phyloP scores from a whole-genome alignment of 2,797 vertebrate genomes.

The Mastacembelus armatus region DNA sequence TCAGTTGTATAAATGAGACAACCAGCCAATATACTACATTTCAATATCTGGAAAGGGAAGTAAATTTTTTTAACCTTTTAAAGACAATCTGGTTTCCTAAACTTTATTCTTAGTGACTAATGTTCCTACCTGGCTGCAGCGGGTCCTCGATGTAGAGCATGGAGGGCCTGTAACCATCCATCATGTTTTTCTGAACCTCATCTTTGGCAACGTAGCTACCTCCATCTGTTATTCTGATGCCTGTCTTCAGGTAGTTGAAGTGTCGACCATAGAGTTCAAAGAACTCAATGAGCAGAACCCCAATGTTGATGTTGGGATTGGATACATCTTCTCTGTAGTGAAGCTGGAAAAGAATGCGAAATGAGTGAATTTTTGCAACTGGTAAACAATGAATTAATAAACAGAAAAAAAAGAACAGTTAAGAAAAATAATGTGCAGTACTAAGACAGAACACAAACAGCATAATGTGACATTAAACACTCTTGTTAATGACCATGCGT shows the following conservation, averaged over 20 bases:
- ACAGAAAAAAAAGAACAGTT: not conserved
- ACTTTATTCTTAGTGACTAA: not conserved
- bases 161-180: slow-evolving; percentile 96
- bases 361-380: not conserved
- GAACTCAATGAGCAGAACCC: slow-evolving; percentile 98
- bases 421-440: not conserved
- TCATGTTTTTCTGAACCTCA: slow-evolving; percentile 96
- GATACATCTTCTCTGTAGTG: slow-evolving; percentile 95
- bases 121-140: slow-evolving; percentile 90
- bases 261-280: slow-evolving; percentile 98
- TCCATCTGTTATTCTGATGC: slow-evolving; percentile 98
- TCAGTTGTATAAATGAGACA: not conserved
- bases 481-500: not conserved
- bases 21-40: not conserved
- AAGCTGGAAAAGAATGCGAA: slow-evolving; percentile 79
- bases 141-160: slow-evolving; percentile 99
- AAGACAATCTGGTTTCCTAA: not conserved
- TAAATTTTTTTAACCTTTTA: not conserved
- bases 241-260: slow-evolving; percentile 99
- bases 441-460: no score
- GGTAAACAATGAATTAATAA: not conserved
- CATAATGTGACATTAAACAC: no score
- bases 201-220: slow-evolving; percentile 98
- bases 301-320: slow-evolving; percentile 94
- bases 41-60: not conserved